phyloP scores from a whole-genome alignment of 1,140 invertebrate species.

The Zaprionus ornatus region DNA sequence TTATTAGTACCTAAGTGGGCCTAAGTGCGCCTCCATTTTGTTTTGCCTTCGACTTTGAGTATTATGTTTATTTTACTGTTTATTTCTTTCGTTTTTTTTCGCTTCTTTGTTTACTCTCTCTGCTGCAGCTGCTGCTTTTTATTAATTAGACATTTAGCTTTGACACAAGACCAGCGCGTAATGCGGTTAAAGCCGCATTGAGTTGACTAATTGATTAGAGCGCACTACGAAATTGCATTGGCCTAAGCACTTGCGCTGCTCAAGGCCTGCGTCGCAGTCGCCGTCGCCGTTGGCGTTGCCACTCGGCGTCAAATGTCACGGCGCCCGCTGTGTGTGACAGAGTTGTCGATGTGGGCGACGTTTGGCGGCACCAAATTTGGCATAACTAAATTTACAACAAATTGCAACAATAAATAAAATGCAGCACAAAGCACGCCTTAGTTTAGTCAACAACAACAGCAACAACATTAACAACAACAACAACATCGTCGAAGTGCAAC shows the following conservation, averaged over 20 bases:
- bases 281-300: background rate
- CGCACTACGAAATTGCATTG: conserved; percentile 27
- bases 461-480: conserved; percentile 13
- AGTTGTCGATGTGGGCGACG: conserved; percentile 53
- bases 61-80: conserved; percentile 15
- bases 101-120: conserved; percentile 13
- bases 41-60: conserved; percentile 26
- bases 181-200: conserved; percentile 55
- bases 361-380: conserved; percentile 78
- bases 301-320: conserved; percentile 24
- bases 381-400: conserved; percentile 71
- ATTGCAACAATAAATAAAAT: conserved; percentile 79
- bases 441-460: conserved; percentile 40
- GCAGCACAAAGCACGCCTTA: conserved; percentile 68
- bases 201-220: conserved; percentile 36
- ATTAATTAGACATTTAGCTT: conserved; percentile 71
- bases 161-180: conserved; percentile 52
- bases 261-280: conserved; percentile 39
- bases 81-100: conserved; percentile 25
- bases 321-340: conserved; percentile 29
- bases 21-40: background rate
- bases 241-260: conserved; percentile 12
- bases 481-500: conserved; percentile 61
- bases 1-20: conserved; percentile 59
- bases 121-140: conserved; percentile 46